Evolutionary conservation across 1,140 invertebrate genomes (phyloP).

Genomic region (Venturia canescens): DNA sequence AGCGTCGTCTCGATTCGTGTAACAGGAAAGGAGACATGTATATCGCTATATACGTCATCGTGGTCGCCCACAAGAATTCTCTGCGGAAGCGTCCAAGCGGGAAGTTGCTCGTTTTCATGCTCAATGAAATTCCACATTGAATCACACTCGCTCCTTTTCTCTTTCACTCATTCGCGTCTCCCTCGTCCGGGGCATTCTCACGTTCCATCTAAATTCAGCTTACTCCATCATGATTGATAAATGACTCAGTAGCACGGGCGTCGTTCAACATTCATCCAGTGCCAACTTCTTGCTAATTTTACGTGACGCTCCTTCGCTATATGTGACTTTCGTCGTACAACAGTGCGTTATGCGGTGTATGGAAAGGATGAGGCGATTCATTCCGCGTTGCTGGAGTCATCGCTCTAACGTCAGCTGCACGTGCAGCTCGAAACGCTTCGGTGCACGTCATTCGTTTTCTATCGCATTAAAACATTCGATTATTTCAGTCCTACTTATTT

Average conservation of each 20-base stretch:
- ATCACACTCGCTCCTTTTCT: neutral
- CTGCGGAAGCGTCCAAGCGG: constrained; percentile 2
- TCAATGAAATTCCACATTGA: constrained; percentile 9
- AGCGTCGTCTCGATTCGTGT: neutral
- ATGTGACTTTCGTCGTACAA: neutral
- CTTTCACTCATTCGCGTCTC: neutral
- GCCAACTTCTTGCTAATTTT: neutral
- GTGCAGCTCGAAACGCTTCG: too few species aligned
- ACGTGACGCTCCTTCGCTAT: neutral
- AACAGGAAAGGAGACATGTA: neutral
- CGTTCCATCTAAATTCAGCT: constrained; percentile 3
- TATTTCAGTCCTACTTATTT: too few species aligned
- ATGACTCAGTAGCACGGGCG: neutral
- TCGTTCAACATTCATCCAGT: neutral
- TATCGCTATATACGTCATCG: neutral
- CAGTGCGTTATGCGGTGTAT: neutral
- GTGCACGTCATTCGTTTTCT: too few species aligned
- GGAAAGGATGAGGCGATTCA: neutral
- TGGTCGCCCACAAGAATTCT: constrained; percentile 12
- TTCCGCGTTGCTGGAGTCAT: neutral
- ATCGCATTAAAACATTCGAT: too few species aligned
- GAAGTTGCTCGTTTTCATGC: constrained; percentile 10
- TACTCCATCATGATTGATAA: neutral
- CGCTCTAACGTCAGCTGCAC: too few species aligned
- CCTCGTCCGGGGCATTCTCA: neutral